Base-by-base conservation (phyloP, 2,888 invertebrate species). In the Argynnis bischoffii region DNA sequence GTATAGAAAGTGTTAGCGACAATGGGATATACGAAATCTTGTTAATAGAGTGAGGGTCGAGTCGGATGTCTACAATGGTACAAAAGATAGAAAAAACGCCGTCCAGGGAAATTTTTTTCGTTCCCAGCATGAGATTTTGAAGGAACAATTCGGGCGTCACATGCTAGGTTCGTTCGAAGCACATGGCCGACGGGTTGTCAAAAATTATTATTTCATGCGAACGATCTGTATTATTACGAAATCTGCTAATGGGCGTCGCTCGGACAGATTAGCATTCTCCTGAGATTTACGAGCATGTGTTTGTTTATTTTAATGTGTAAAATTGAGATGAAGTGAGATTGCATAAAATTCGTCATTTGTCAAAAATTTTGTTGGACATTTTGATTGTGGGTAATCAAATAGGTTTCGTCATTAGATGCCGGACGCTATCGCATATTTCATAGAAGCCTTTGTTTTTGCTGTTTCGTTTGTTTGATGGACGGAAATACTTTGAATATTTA, bases 1-100 rank as follows among this genome's bases (percentile, higher is more conserved):
- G 87, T 84, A 84, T 91, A 89, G 92, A 92, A 92, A 92, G 92
- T 92, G 92, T 92, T 91, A 89, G 90, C 83, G 86, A 92, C 92
- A 92, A 92, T 91, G 81, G 91, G 86, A 90, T 90, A 90, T 91
- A 87, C 88, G 86, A 89, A 89, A 92, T 92, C 92, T 90, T 91
- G 92, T 92, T 92, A 92, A 90, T 90, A 90, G 89, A 87, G 85
- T 86, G 87, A 78, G 76, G 76, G 71, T 73, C 70, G 69, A 69
- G 66, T 76, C 76, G 72, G 75, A 67, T 79, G 78, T 79, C 78
- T 82, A 86, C 83, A 82, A 78, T 76, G 76, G 76, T 73, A 75
- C 78, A 78, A 81, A 85, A 86, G 85, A 61, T 86, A 84, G 80
- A 84, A 88, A 90, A 90, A 89, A 82, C 84, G 84, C 81, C 80